phyloP scores from a whole-genome alignment of 1,140 invertebrate species.

The Heliconius melpomene region DNA sequence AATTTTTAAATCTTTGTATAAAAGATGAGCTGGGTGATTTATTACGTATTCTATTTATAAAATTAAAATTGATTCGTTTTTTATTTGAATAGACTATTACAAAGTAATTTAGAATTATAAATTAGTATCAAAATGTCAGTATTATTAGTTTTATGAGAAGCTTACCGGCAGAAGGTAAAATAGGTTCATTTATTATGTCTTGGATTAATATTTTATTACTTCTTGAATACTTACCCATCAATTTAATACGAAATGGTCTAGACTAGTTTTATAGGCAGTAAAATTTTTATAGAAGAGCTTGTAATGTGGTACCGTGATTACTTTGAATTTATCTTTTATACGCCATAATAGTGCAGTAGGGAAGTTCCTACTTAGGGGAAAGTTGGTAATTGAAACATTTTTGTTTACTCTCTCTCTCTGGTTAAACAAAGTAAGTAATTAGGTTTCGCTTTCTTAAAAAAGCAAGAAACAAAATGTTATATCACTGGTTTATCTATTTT shows the following conservation, averaged over 20 bases:
- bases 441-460: too few relatives aligned
- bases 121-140: too few relatives aligned
- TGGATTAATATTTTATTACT: neutral
- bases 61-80: too few relatives aligned
- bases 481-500: too few relatives aligned
- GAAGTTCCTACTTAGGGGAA: neutral
- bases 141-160: too few relatives aligned
- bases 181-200: neutral
- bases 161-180: neutral
- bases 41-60: too few relatives aligned
- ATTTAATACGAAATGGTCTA: neutral
- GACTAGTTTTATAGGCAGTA: constrained; percentile 1
- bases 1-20: too few relatives aligned
- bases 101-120: too few relatives aligned
- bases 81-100: too few relatives aligned
- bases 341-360: neutral
- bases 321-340: neutral
- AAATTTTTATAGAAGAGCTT: neutral
- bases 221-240: neutral
- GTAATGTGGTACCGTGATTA: neutral
- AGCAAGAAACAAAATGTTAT: too few relatives aligned
- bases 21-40: too few relatives aligned
- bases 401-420: neutral
- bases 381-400: neutral
- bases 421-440: neutral